A percentile compares a stretch with the other conserved stretches of the same genome.
These are phyloP conservation scores for Phoxinus dragarum DNA, from an alignment of 2,797 vertebrate species.

Conservation along the genomic window DNA sequence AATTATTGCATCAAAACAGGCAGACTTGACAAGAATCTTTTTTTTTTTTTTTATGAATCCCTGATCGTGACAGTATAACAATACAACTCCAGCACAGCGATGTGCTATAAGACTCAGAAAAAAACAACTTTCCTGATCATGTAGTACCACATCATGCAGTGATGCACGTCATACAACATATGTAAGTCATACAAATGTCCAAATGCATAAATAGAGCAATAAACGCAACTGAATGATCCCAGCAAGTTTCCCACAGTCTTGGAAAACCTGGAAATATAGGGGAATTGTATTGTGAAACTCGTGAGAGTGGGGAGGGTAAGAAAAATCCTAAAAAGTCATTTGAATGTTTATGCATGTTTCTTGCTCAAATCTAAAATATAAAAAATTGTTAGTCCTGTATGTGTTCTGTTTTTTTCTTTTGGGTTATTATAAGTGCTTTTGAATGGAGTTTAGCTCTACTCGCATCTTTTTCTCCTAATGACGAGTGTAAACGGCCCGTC, in stretches of 20 bases:
- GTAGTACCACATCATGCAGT: not conserved
- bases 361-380: not conserved
- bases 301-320: not conserved
- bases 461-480: slow-evolving; percentile 76
- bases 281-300: not conserved
- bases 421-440: slow-evolving; percentile 7
- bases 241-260: not conserved
- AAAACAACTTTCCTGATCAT: not conserved
- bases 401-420: not conserved
- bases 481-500: slow-evolving; percentile 79
- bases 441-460: slow-evolving; percentile 52
- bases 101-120: slow-evolving; percentile 22
- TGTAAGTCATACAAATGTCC: not conserved
- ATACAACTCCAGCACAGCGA: slow-evolving; percentile 42
- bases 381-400: not conserved
- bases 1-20: slow-evolving; percentile 53
- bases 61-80: slow-evolving; percentile 52
- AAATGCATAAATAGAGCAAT: not conserved
- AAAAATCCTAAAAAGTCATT: not conserved
- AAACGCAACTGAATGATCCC: not conserved
- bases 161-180: not conserved
- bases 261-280: not conserved
- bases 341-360: not conserved
- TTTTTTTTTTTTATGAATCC: slow-evolving; percentile 44
- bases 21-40: slow-evolving; percentile 33